phyloP scores from a whole-genome alignment of 2,113 vertebrate genomes.

The Seriola quinqueradiata region DNA sequence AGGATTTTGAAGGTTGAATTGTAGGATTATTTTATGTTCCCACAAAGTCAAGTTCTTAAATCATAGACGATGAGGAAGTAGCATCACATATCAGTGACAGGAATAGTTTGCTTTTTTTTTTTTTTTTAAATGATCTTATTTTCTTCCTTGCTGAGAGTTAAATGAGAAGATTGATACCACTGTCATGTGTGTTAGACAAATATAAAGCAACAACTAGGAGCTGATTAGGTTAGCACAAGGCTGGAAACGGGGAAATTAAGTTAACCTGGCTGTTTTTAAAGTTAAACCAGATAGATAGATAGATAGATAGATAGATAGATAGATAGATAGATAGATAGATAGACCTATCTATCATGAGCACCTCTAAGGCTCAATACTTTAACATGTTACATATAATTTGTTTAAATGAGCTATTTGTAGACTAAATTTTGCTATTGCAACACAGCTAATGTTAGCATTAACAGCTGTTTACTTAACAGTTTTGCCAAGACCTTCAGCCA shows the following conservation, averaged over 20 bases:
- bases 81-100: constrained; percentile 10
- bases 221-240: background rate
- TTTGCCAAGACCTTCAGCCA: no score
- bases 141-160: background rate
- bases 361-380: background rate
- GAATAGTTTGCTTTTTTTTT: background rate
- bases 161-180: background rate
- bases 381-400: background rate
- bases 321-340: no score
- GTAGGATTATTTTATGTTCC: background rate
- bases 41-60: background rate
- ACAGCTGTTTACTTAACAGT: no score
- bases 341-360: no score
- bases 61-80: background rate
- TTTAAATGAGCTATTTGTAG: no score
- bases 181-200: background rate
- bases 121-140: background rate
- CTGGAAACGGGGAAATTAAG: background rate
- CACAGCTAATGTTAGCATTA: no score
- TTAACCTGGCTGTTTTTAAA: no score
- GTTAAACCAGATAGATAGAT: no score
- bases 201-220: background rate
- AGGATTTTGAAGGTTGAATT: no score
- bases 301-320: no score
- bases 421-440: no score